phyloP scores from a whole-genome alignment of 2,888 invertebrate species.

The Diadegma fenestrale region DNA sequence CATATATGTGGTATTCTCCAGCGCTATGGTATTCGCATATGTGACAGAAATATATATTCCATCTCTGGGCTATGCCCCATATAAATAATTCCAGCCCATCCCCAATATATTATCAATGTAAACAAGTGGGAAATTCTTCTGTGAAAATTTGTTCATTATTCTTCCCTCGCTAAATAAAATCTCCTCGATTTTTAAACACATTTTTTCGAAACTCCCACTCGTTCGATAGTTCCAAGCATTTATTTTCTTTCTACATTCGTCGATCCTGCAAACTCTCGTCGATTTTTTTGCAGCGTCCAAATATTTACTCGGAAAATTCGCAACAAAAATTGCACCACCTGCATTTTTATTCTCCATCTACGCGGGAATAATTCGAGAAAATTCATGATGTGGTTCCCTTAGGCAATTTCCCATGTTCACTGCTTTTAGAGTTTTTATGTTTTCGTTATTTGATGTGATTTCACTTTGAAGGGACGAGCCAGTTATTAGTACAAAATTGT shows the following conservation, averaged over 20 bases:
- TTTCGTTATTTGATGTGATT: not conserved
- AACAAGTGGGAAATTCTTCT: not conserved
- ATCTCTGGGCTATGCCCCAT: not conserved
- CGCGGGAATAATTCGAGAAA: too few relatives aligned
- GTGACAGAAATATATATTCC: not conserved
- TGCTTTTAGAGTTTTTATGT: not conserved
- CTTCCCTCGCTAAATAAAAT: not conserved
- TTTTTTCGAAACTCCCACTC: not conserved
- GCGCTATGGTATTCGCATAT: constrained; percentile 10
- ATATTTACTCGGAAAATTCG: not conserved
- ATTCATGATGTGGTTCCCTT: too few relatives aligned
- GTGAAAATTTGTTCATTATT: constrained; percentile 9
- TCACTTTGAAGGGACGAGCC: not conserved
- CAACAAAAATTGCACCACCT: not conserved
- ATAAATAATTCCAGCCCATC: not conserved
- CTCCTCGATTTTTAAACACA: not conserved
- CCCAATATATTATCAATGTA: not conserved
- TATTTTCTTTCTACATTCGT: not conserved
- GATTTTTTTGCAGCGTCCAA: not conserved
- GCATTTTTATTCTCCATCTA: too few relatives aligned
- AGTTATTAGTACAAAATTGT: not conserved
- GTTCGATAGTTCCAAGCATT: not conserved
- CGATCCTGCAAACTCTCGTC: not conserved
- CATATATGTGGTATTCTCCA: not conserved
- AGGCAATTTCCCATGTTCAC: not conserved